Base-by-base conservation (phyloP, 2,888 invertebrate genomes). In the Heliconius erato region DNA sequence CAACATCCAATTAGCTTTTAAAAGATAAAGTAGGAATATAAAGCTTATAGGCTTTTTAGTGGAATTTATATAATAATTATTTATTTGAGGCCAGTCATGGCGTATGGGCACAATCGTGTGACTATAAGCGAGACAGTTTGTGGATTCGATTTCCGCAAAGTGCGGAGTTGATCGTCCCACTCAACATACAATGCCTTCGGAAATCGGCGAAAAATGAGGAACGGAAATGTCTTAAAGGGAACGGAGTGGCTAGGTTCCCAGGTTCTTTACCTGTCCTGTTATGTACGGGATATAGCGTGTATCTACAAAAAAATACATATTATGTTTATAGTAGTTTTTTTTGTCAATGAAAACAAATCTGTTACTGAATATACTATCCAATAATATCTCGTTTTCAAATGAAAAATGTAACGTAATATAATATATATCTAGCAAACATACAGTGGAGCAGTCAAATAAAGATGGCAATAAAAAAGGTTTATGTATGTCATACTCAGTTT, bases 401-500 rank as follows among this genome's bases (percentile, higher is more conserved):
- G 77, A 65, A 49, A 68, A 1, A 49, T 32, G 77, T 65, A 28
- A 79, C 28, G 6, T 77, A 28, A 67, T 44, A 40, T 77, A 63
- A 65, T 77, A 65, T 44, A 67, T 40, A n/a, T n/a, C n/a, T n/a
- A 28, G 44, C 74, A 32, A 49, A 59, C 28, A 35, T 44, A 19
- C 16, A 40, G 19, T 44, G 16, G 19, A 65, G 28, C 40, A 65
- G 77, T 67, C 65, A 9, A 78, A 67, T 67, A 78, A 78, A 78
- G 69, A 71, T 44, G 63, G 23, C 59, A 81, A 81, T 81, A 82
- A 80, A 74, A n/a, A 78, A 54, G 54, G 68, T 40, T 81, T 71
- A 78, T 78, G 65, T 81, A 65, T 68, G 59, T 78, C 77, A 80
- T 80, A 65, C 69, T 71, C 40, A 77, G 81, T 68, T 77, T 78